Conservation (phyloP, 1,140 invertebrate species). For the Periplaneta americana region DNA sequence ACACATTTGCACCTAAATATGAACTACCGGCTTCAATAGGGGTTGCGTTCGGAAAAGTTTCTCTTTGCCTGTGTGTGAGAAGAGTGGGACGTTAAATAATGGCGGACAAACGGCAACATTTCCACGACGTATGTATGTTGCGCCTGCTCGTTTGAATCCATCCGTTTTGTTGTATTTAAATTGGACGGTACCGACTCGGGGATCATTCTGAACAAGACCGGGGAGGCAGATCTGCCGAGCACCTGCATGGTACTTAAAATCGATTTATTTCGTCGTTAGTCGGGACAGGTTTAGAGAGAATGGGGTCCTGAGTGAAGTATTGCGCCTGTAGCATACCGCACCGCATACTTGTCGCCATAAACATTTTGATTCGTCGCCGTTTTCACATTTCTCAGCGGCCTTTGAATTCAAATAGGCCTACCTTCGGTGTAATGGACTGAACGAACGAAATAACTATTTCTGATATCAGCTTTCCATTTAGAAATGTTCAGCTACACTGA, state of each 20-base stretch:
- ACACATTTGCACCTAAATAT: too few relatives aligned
- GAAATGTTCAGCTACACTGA: too few relatives aligned
- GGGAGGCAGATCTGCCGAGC: background rate
- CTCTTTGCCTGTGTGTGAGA: background rate
- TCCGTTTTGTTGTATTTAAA: background rate
- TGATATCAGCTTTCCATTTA: too few relatives aligned
- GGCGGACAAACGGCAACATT: background rate
- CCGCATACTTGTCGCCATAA: background rate
- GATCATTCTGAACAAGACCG: background rate
- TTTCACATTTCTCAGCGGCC: too few relatives aligned
- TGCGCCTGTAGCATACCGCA: background rate
- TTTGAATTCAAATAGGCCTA: too few relatives aligned
- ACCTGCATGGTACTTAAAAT: background rate
- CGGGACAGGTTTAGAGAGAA: background rate
- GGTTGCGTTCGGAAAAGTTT: background rate
- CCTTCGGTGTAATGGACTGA: too few relatives aligned
- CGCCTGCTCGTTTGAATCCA: background rate
- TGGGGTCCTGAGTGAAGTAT: background rate
- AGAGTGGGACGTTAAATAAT: background rate
- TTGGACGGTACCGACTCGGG: background rate
- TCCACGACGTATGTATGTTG: background rate
- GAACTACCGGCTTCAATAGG: too few relatives aligned
- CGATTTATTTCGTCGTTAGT: background rate
- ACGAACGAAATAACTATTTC: too few relatives aligned
- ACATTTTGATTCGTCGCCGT: background rate